Conservation (phyloP, 2,797 vertebrate species). For the Dicrostonyx torquatus region DNA sequence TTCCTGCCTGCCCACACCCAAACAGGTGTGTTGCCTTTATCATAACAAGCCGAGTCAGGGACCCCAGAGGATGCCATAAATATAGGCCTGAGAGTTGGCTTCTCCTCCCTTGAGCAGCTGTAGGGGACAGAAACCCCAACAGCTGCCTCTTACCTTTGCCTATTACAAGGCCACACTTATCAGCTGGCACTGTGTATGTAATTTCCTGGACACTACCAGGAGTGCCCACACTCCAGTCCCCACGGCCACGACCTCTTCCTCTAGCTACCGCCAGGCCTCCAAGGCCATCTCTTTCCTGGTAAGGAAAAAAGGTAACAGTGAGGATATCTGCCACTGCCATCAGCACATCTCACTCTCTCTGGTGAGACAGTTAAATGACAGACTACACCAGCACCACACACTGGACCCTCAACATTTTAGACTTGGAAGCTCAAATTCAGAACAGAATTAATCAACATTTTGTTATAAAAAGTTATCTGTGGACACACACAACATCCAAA, state of each 20-base stretch:
- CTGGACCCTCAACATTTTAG: background rate
- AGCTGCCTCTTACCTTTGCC: constrained; percentile 92
- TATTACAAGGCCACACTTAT: constrained; percentile 98
- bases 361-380: constrained; percentile 59
- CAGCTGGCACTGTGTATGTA: constrained; percentile 96
- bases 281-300: constrained; percentile 96
- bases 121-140: background rate
- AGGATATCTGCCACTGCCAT: background rate
- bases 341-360: background rate
- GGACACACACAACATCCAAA: background rate
- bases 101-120: background rate
- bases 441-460: constrained; percentile 9
- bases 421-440: constrained; percentile 33
- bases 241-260: constrained; percentile 92
- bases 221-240: constrained; percentile 92
- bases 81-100: background rate
- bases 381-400: background rate
- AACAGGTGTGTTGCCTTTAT: fast-evolving
- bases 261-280: constrained; percentile 90
- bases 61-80: background rate
- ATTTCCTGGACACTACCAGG: constrained; percentile 95
- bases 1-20: fast-evolving
- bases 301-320: constrained; percentile 43
- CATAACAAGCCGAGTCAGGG: background rate
- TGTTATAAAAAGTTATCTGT: background rate